Evolutionary conservation across 2,113 vertebrate genomes (phyloP).

Genomic region (Rhynchopsitta pachyrhyncha): DNA sequence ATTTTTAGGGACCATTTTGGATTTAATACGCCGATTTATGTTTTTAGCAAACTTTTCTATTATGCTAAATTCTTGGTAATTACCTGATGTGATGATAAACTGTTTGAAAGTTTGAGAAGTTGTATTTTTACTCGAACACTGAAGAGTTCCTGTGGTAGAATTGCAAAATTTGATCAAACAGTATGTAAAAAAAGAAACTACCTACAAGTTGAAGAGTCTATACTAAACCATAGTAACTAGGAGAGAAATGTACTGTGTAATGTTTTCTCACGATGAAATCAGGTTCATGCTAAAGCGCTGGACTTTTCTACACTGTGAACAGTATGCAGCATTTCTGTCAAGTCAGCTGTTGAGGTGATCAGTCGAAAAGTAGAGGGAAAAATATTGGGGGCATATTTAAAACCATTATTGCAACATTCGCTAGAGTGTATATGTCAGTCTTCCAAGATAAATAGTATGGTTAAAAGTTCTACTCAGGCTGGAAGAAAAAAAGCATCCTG

Average conservation of each 20-base stretch:
- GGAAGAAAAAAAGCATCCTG: neutral
- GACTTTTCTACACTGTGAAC: neutral
- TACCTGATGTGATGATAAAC: neutral
- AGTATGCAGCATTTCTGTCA: neutral
- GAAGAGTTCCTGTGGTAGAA: neutral
- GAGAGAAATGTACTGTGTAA: neutral
- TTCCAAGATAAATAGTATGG: neutral
- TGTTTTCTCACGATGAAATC: neutral
- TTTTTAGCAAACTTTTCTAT: neutral
- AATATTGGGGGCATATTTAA: neutral
- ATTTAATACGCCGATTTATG: neutral
- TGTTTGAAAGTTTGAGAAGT: neutral
- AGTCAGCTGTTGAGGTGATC: neutral
- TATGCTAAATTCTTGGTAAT: neutral
- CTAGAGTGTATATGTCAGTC: neutral
- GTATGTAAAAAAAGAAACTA: neutral
- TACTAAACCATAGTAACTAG: neutral
- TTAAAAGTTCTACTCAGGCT: neutral
- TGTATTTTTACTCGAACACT: neutral
- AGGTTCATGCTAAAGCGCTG: neutral
- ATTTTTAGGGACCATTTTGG: neutral
- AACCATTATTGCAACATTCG: neutral
- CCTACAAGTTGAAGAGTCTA: neutral
- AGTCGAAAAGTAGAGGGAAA: neutral
- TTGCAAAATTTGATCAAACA: neutral